These are phyloP conservation scores for Magallana gigas DNA, from an alignment of 1,140 invertebrate species.

Conservation along the genomic window DNA sequence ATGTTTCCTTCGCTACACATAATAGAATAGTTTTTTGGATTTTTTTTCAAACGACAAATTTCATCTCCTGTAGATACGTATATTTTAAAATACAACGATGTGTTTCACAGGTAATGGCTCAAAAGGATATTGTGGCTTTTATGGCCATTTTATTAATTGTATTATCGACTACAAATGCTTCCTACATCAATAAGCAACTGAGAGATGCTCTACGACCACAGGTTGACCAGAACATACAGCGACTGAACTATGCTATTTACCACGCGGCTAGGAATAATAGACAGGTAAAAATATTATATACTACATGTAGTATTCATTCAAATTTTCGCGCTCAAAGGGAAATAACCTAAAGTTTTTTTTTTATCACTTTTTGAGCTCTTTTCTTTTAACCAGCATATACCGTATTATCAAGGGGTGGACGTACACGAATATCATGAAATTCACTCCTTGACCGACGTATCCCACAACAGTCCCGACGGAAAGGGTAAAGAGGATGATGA, in stretches of 20 bases:
- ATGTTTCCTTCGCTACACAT: too few species aligned
- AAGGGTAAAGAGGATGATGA: background rate
- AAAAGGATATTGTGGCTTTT: background rate
- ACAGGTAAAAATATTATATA: background rate
- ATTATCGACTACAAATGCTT: background rate
- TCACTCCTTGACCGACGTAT: background rate
- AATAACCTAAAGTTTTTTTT: background rate
- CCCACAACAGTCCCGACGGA: background rate
- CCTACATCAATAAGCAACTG: background rate
- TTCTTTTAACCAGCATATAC: too few species aligned
- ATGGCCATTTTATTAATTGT: background rate
- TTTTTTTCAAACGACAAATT: too few species aligned
- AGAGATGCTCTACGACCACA: background rate
- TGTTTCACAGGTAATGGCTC: background rate
- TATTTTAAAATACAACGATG: background rate
- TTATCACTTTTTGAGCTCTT: too few species aligned
- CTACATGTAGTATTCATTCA: background rate
- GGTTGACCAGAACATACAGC: background rate
- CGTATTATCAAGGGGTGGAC: background rate
- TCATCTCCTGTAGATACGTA: background rate
- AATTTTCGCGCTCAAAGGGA: background rate
- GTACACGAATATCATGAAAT: conserved; percentile 7
- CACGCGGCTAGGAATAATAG: background rate
- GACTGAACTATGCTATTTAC: background rate
- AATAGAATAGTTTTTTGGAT: too few species aligned